These are phyloP conservation scores for Apolygus lucorum DNA, from an alignment of 1,140 invertebrate species.

Conservation along the genomic window DNA sequence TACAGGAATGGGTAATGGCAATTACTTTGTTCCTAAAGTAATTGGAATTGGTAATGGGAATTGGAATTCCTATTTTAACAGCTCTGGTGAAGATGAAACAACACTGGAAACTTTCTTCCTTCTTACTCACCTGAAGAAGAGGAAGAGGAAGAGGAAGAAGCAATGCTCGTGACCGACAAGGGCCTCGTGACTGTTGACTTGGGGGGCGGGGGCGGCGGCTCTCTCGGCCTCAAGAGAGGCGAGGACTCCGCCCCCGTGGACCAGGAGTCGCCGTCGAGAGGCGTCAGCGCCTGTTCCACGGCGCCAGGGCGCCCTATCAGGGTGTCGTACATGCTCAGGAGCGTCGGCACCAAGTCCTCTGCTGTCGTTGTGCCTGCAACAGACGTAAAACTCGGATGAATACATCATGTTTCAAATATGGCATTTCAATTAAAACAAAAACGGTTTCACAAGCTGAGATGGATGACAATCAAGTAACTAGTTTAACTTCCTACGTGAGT, in stretches of 20 bases:
- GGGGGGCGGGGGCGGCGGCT: slow-evolving; percentile 33
- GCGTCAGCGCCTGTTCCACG: slow-evolving; percentile 28
- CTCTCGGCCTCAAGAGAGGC: slow-evolving; percentile 18
- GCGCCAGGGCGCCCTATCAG: slow-evolving; percentile 41
- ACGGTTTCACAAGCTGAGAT: too few relatives aligned
- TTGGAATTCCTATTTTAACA: too few relatives aligned
- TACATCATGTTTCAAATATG: too few relatives aligned
- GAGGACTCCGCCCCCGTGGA: slow-evolving; percentile 5
- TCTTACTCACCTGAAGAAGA: slow-evolving; percentile 45
- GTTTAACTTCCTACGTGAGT: too few relatives aligned
- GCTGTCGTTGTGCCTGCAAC: slow-evolving; percentile 48
- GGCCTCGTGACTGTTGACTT: slow-evolving; percentile 43
- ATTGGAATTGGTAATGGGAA: too few relatives aligned
- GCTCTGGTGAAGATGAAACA: too few relatives aligned
- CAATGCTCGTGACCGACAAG: slow-evolving; percentile 72
- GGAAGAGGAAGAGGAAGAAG: slow-evolving; percentile 57
- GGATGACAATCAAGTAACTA: too few relatives aligned
- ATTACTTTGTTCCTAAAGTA: too few relatives aligned
- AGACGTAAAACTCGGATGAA: too few relatives aligned
- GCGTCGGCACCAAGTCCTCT: slow-evolving; percentile 55
- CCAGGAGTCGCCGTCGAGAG: slow-evolving; percentile 19
- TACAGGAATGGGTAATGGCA: too few relatives aligned
- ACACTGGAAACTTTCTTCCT: too few relatives aligned
- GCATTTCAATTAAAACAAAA: too few relatives aligned
- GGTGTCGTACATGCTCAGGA: slow-evolving; percentile 58